Conservation (phyloP, 2,113 vertebrate species). For the Daphoenositta chrysoptera region DNA sequence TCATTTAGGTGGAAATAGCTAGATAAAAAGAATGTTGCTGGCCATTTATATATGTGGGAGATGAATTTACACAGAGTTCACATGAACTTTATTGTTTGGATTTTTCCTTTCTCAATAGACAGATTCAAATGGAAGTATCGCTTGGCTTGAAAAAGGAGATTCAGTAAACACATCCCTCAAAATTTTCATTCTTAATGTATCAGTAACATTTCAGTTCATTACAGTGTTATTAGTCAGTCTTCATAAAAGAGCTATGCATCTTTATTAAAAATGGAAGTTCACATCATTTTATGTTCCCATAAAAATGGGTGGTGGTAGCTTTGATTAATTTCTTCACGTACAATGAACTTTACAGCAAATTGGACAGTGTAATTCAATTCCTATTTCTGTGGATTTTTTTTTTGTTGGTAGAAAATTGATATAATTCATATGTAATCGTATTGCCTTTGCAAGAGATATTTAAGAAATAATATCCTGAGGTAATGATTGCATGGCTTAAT, state of each 20-base stretch:
- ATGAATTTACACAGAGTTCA: background rate
- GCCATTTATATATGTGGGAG: background rate
- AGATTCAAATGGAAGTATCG: background rate
- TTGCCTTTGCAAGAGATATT: conserved; percentile 83
- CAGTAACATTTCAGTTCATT: conserved; percentile 73
- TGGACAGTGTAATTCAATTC: conserved; percentile 86
- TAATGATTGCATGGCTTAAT: conserved; percentile 79
- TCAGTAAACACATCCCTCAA: conserved; percentile 66
- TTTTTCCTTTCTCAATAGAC: background rate
- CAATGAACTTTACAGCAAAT: conserved; percentile 88
- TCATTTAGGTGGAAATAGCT: background rate
- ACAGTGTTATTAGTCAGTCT: conserved; percentile 87
- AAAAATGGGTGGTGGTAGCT: conserved; percentile 87
- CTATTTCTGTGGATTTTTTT: conserved; percentile 79
- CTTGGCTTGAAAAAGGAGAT: background rate
- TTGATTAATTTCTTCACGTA: conserved; percentile 90
- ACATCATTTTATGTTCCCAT: conserved; percentile 92
- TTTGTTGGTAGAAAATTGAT: conserved; percentile 84
- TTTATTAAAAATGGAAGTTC: conserved; percentile 95
- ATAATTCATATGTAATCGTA: conserved; percentile 84
- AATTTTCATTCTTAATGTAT: conserved; percentile 65
- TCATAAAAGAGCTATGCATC: conserved; percentile 90
- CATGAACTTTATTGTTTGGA: background rate
- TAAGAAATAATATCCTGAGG: conserved; percentile 84
- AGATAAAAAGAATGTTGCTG: background rate